Evolutionary conservation across 2,797 vertebrate genomes (phyloP).

Genomic region (Vireo griseus): DNA sequence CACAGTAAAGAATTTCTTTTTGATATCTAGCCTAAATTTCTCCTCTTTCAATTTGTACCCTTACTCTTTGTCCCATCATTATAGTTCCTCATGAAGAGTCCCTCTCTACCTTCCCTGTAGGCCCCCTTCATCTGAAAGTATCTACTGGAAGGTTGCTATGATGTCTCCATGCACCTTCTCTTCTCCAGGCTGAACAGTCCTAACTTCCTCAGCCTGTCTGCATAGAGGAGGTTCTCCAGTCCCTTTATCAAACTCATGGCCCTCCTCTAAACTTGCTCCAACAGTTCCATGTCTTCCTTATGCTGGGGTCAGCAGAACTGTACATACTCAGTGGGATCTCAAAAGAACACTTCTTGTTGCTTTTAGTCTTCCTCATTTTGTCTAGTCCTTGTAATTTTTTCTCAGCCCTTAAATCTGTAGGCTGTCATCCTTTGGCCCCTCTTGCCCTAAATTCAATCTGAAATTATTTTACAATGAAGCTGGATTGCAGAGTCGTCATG

Average conservation of each 20-base stretch:
- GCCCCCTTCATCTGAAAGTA: neutral
- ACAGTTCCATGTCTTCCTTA: neutral
- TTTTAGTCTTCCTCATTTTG: neutral
- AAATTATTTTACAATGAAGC: neutral
- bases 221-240: neutral
- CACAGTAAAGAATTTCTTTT: neutral
- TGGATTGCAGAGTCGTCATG: neutral
- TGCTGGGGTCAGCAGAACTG: neutral
- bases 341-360: neutral
- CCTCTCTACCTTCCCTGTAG: neutral
- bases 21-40: neutral
- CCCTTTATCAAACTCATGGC: neutral
- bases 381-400: neutral
- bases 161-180: neutral
- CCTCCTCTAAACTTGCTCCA: neutral
- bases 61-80: neutral
- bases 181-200: neutral
- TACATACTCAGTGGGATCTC: neutral
- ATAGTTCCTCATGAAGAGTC: neutral
- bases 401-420: neutral
- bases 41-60: neutral
- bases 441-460: neutral
- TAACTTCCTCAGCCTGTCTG: neutral
- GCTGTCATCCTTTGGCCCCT: neutral
- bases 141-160: neutral